Percentiles rank a stretch among this genome's conserved stretches.
These are phyloP conservation scores for Tyto alba DNA, from an alignment of 2,113 vertebrate species.

Conservation along the genomic window DNA sequence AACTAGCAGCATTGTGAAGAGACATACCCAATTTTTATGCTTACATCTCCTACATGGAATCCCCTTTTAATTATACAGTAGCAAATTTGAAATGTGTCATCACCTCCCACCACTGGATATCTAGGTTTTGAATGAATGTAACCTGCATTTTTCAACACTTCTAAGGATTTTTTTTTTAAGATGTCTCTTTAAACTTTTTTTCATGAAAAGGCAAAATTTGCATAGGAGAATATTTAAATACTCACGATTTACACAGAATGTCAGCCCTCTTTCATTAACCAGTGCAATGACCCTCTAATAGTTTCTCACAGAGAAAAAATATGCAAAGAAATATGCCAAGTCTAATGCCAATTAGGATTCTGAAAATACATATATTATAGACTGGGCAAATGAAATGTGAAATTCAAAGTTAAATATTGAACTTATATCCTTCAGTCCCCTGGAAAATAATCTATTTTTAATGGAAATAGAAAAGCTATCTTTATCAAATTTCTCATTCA, in stretches of 20 bases:
- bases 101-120: constrained; percentile 24
- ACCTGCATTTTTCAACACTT: background rate
- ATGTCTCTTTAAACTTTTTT: background rate
- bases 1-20: background rate
- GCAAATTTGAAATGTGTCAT: constrained; percentile 19
- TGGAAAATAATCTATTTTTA: constrained; percentile 21
- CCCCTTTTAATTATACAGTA: constrained; percentile 22
- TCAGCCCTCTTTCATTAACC: constrained; percentile 1
- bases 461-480: constrained; percentile 1
- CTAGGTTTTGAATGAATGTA: constrained; percentile 26
- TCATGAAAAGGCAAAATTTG: background rate
- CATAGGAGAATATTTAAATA: constrained; percentile 3
- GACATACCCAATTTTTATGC: background rate
- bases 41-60: constrained; percentile 19
- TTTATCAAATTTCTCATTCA: constrained; percentile 12
- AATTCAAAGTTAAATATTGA: background rate
- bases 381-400: background rate
- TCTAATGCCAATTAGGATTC: background rate
- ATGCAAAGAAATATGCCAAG: background rate
- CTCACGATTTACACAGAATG: background rate
- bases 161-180: background rate
- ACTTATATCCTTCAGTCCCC: background rate
- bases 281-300: background rate
- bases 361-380: background rate
- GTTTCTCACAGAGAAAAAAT: constrained; percentile 14